phyloP scores from a whole-genome alignment of 2,888 invertebrate species.

The Myopa tessellatipennis region DNA sequence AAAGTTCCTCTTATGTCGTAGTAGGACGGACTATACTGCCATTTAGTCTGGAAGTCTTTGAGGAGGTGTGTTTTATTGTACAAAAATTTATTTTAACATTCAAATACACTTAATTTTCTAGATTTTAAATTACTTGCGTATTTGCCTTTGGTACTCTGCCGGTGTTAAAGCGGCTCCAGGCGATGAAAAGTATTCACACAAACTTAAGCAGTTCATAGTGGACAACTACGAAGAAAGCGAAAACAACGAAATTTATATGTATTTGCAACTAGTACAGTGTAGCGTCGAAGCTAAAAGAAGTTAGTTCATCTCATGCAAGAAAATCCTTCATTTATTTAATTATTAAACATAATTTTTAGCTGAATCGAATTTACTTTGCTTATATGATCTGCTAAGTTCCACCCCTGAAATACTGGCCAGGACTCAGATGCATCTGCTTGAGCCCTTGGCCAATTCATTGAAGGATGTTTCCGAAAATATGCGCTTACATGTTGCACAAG shows the following conservation, averaged over 20 bases:
- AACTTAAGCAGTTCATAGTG: constrained; percentile 75
- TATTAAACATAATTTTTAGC: constrained; percentile 48
- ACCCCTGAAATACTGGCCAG: constrained; percentile 77
- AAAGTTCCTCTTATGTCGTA: constrained; percentile 72
- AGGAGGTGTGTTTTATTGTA: constrained; percentile 72
- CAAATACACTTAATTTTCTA: constrained; percentile 42
- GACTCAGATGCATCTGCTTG: constrained; percentile 71
- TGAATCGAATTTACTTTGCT: constrained; percentile 73
- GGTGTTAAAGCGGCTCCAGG: constrained; percentile 74
- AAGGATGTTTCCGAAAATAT: constrained; percentile 82
- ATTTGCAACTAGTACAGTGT: constrained; percentile 76
- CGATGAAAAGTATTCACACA: constrained; percentile 70
- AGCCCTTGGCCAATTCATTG: constrained; percentile 69
- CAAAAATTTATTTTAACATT: constrained; percentile 15
- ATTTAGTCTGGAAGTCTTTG: constrained; percentile 77
- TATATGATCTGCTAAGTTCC: constrained; percentile 87
- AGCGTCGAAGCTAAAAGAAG: constrained; percentile 77
- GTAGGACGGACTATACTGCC: constrained; percentile 78
- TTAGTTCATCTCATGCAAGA: constrained; percentile 55
- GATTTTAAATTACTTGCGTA: constrained; percentile 78
- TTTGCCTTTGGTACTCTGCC: constrained; percentile 78
- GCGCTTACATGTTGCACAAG: constrained; percentile 77
- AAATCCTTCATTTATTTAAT: background rate
- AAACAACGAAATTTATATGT: constrained; percentile 74
- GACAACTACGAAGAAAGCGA: constrained; percentile 71